Evolutionary conservation across 2,113 vertebrate species (phyloP).

Genomic region (Myotis yumanensis): DNA sequence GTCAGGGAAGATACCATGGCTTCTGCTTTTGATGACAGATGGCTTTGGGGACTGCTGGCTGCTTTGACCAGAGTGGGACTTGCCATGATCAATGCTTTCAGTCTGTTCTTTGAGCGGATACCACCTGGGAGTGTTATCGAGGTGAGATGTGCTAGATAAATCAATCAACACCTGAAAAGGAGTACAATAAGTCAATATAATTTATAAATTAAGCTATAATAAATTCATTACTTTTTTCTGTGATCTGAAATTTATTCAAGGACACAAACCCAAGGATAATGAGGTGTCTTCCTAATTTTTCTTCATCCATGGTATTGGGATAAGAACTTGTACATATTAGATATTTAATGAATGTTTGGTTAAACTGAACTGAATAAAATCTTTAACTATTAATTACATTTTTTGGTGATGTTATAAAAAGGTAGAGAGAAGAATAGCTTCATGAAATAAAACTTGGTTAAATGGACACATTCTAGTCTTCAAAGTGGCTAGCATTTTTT

Average conservation of each 20-base stretch:
- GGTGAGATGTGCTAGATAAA: slow-evolving; percentile 91
- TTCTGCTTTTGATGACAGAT: slow-evolving; percentile 98
- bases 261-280: background rate
- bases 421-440: background rate
- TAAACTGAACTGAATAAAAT: background rate
- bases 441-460: background rate
- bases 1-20: slow-evolving; percentile 98
- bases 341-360: background rate
- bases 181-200: background rate
- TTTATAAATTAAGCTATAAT: background rate
- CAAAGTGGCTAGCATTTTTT: background rate
- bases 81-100: slow-evolving; percentile 94
- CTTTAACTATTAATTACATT: background rate
- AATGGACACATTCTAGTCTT: background rate
- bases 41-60: slow-evolving; percentile 93
- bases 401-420: background rate
- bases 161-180: slow-evolving; percentile 93
- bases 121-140: slow-evolving; percentile 97
- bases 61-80: slow-evolving; percentile 89
- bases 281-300: background rate
- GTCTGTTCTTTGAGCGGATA: slow-evolving; percentile 95
- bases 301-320: background rate
- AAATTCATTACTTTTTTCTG: background rate
- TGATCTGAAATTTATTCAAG: background rate
- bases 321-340: background rate